Evolutionary conservation across 1,140 invertebrate genomes (phyloP), one percentile per base, ranked within the genome.

Genomic region (Papilio xuthus): DNA sequence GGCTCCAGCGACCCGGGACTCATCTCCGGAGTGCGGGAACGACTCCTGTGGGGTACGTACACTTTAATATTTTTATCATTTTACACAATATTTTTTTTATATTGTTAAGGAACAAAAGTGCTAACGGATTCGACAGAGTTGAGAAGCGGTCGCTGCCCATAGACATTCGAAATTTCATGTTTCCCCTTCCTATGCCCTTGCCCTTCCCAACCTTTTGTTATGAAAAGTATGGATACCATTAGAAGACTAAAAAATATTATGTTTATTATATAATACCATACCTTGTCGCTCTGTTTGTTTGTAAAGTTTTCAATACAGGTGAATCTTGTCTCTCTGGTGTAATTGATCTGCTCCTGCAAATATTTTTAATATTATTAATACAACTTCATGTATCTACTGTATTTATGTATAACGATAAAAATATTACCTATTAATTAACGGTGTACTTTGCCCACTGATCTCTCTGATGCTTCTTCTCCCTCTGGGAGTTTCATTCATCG

Each of bases 11-110:
- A 81, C n/a, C 83, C 84, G 0, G 90, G 89, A 63, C 90, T 92
- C 0, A 89, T 28, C 15, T 91, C 90, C 0, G 91, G 91, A 0
- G 91, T 92, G 0, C 87, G 86, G 8, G 90, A 91, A 6, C 90
- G 74, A 28, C 87, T 90, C 69, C 90, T 91, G 50, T 15, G 67
- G 67, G 12, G 15, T 63, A 12, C 0, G 28, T 50, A n/a, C 7
- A 50, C 0, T 37, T 37, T 37, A 37, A 50, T 50, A 44, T 44
- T 13, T 44, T 44, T 44, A 9, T 44, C 13, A 10, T 44, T 12
- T 12, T 10, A 44, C 42, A n/a, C n/a, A n/a, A n/a, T n/a, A n/a
- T n/a, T n/a, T n/a, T n/a, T n/a, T n/a, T n/a, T n/a, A n/a, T n/a
- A n/a, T n/a, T n/a, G n/a, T n/a, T n/a, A n/a, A n/a, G n/a, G n/a